Evolutionary conservation across 2,797 vertebrate species (phyloP), one percentile per base, ranked within the genome.

Genomic region (Sebastes ruberrimus): DNA sequence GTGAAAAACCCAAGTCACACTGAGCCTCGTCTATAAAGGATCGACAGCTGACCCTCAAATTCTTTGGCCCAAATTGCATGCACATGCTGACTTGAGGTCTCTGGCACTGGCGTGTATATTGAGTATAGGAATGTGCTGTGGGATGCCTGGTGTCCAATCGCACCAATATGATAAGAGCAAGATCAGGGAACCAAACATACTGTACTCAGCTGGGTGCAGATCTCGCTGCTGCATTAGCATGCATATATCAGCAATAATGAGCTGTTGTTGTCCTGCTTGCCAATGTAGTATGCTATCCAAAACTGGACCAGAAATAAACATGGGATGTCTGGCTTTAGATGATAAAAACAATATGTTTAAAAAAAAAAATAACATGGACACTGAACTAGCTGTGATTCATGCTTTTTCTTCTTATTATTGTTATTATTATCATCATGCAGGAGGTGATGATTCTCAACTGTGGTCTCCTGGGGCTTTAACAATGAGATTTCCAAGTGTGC

Each of bases 101-200:
- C 65, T 79, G 79, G 68, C 86, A 72, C 62, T 63, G 49, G 71
- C 65, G 74, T 65, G 33, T 83, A 81, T 85, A 84, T 76, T 56
- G 76, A 85, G 88, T 52, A 70, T 14, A 84, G 84, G 88, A 92
- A 91, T 92, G 83, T 84, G 78, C 85, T 77, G 74, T 60, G 69
- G 59, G 71, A 78, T 80, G 79, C 59, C 62, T 69, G 83, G 84
- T 87, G 88, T 91, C 87, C 82, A 74, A 73, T 89, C 70, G 18
- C 83, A 88, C 75, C 75, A 55, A 82, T 69, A 33, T 14, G 80
- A 80, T 74, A 87, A 84, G 56, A 18, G 59, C 67, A 65, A 71
- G 81, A 84, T 77, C 71, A 38, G 66, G 61, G 73, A 87, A 78
- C 81, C 52, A 78, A 79, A 88, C 71, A 65, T 63, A 64, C 76